phyloP scores from a whole-genome alignment of 2,888 invertebrate species.

The Netelia fuscicornis region DNA sequence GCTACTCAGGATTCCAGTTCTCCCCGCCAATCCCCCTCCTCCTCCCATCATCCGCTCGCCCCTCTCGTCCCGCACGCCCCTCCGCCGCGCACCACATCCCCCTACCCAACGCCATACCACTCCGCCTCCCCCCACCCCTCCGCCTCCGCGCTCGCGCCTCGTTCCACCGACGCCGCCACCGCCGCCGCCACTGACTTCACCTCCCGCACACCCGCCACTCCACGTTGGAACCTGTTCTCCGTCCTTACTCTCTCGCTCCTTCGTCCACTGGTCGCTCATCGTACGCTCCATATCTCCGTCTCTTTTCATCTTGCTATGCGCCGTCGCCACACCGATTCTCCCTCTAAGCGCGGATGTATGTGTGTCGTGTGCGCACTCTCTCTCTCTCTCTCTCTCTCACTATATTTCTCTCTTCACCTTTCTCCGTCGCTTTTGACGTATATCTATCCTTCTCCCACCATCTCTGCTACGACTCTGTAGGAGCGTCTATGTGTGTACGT shows the following conservation, averaged over 20 bases:
- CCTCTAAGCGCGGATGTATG: constrained; percentile 8
- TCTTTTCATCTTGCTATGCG: constrained; percentile 49
- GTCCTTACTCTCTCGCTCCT: constrained; percentile 76
- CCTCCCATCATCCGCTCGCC: constrained; percentile 47
- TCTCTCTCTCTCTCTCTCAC: constrained; percentile 46
- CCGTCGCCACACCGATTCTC: constrained; percentile 44
- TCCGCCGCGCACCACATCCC: constrained; percentile 53
- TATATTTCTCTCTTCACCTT: constrained; percentile 13
- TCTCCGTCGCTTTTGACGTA: constrained; percentile 4
- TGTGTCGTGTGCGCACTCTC: constrained; percentile 24
- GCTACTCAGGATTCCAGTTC: constrained; percentile 85
- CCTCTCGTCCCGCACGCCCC: constrained; percentile 20
- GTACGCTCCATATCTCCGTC: constrained; percentile 21
- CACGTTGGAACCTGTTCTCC: constrained; percentile 79
- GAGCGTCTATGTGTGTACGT: neutral
- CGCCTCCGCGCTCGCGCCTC: constrained; percentile 63
- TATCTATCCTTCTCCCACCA: constrained; percentile 27
- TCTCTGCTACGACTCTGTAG: constrained; percentile 25
- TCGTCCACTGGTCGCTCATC: constrained; percentile 66
- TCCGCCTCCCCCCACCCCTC: constrained; percentile 52
- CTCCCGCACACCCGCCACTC: constrained; percentile 78
- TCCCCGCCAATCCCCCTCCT: constrained; percentile 73
- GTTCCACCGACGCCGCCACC: constrained; percentile 60
- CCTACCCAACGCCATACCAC: constrained; percentile 12
- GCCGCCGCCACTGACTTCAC: constrained; percentile 72